These are phyloP conservation scores for Paedocypris micromegethes DNA, from an alignment of 2,797 vertebrate species.

Conservation along the genomic window DNA sequence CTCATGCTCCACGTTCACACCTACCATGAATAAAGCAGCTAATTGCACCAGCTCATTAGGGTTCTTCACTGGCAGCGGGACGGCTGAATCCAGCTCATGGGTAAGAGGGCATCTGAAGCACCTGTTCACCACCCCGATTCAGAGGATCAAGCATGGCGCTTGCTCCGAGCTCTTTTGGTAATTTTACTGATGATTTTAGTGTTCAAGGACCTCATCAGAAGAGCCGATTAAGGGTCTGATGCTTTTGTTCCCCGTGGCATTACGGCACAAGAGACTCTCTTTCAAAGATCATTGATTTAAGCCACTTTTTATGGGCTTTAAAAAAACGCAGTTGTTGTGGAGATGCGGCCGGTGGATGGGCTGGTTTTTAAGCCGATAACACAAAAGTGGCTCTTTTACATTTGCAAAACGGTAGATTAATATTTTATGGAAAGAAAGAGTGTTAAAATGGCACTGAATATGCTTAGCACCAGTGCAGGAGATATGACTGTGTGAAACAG, in stretches of 20 bases:
- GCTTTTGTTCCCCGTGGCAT: constrained; percentile 43
- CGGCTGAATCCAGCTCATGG: constrained; percentile 68
- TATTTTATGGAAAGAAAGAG: constrained; percentile 23
- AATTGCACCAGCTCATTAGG: constrained; percentile 74
- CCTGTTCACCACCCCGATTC: constrained; percentile 65
- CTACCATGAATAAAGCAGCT: constrained; percentile 73
- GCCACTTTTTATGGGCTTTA: constrained; percentile 34
- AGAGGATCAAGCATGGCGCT: constrained; percentile 66
- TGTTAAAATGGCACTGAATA: constrained; percentile 30
- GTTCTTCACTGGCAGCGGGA: constrained; percentile 57
- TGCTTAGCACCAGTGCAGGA: constrained; percentile 23
- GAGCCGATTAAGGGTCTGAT: constrained; percentile 61
- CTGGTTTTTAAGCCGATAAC: background rate
- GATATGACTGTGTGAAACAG: constrained; percentile 38
- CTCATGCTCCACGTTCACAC: constrained; percentile 68
- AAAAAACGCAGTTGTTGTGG: constrained; percentile 13
- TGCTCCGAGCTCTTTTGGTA: constrained; percentile 61
- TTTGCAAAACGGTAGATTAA: constrained; percentile 27
- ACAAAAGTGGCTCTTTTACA: constrained; percentile 12
- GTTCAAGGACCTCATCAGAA: constrained; percentile 55
- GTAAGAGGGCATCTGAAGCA: constrained; percentile 70
- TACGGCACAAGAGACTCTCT: constrained; percentile 39
- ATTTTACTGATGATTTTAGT: constrained; percentile 68
- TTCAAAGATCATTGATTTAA: constrained; percentile 36
- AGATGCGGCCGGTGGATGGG: constrained; percentile 13